Evolutionary conservation across 2,113 vertebrate species (phyloP).

Genomic region (Arothron firmamentum): DNA sequence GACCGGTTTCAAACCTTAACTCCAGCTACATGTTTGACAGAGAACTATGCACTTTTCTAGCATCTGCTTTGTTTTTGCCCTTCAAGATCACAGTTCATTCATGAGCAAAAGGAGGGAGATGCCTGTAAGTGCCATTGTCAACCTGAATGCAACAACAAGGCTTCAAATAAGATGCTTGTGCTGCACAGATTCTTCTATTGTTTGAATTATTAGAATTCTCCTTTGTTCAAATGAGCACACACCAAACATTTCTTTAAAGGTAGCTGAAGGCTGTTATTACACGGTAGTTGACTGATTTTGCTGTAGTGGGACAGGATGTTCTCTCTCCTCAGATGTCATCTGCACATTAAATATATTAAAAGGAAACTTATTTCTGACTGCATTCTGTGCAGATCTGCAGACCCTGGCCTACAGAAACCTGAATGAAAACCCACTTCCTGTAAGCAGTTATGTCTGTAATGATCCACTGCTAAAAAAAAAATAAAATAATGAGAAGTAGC

Average conservation of each 20-base stretch:
- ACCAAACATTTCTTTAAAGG: background rate
- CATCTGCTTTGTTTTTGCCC: too few relatives aligned
- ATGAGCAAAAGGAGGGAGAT: background rate
- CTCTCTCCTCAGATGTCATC: background rate
- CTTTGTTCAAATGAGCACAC: background rate
- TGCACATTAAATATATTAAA: background rate
- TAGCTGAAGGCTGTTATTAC: background rate
- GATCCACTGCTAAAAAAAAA: background rate
- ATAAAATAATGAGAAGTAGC: conserved; percentile 3
- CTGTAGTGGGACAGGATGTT: background rate
- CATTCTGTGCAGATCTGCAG: background rate
- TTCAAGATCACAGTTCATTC: background rate
- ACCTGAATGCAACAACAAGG: background rate
- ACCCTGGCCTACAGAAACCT: background rate
- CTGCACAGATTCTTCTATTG: background rate
- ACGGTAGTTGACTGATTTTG: background rate
- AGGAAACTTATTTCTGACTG: background rate
- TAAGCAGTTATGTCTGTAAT: background rate
- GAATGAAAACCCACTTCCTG: background rate
- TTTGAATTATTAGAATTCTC: background rate
- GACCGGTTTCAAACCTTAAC: background rate
- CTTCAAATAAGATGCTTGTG: background rate
- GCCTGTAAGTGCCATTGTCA: background rate
- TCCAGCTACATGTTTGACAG: background rate
- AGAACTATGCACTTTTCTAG: too few relatives aligned